Conservation (phyloP, 2,113 vertebrate species). For the Burhinus oedicnemus region DNA sequence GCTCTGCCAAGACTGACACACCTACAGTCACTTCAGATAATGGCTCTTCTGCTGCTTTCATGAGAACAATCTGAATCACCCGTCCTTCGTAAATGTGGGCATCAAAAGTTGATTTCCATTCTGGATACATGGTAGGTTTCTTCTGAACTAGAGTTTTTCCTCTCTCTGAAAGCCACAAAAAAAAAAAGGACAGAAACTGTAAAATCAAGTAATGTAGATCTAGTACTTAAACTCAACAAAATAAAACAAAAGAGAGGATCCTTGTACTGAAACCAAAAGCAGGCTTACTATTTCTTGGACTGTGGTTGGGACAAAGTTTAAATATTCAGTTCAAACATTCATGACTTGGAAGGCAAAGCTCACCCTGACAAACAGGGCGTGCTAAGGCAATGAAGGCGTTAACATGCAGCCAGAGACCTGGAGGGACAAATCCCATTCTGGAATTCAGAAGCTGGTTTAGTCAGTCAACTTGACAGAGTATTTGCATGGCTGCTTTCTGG, state of each 20-base stretch:
- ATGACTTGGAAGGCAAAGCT: neutral
- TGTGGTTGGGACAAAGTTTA: neutral
- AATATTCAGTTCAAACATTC: neutral
- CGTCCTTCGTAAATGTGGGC: slow-evolving; percentile 97
- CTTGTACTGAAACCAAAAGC: neutral
- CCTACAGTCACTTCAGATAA: slow-evolving; percentile 94
- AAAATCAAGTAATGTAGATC: neutral
- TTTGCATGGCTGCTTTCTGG: neutral
- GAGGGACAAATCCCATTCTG: neutral
- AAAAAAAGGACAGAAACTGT: neutral
- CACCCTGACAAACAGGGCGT: neutral
- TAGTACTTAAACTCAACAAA: neutral
- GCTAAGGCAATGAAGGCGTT: neutral
- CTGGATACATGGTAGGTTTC: slow-evolving; percentile 98
- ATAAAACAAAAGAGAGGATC: neutral
- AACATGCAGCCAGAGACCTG: neutral
- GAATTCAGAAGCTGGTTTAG: neutral
- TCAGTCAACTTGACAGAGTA: neutral
- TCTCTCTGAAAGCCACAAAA: slow-evolving; percentile 79
- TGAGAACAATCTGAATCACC: slow-evolving; percentile 94
- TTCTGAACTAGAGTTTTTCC: slow-evolving; percentile 94
- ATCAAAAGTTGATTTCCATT: slow-evolving; percentile 93
- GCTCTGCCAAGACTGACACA: slow-evolving; percentile 91
- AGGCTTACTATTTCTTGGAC: neutral
- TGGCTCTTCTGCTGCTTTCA: slow-evolving; percentile 91